These are phyloP conservation scores for Cephus sareptanus DNA, from an alignment of 2,888 invertebrate species.

Conservation along the genomic window DNA sequence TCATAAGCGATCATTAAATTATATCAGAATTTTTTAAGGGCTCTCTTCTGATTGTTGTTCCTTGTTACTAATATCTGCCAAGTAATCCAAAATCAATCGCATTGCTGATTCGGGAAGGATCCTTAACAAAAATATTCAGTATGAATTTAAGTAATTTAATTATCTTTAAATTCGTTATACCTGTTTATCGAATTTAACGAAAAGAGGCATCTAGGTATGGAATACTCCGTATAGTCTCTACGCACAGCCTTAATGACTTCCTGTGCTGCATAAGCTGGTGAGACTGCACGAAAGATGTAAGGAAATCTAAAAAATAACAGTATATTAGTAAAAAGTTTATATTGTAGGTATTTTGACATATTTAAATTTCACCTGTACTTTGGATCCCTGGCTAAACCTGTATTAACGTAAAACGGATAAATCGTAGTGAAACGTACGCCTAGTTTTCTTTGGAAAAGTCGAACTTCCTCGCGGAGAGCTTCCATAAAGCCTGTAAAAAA, in stretches of 20 bases:
- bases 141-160: neutral
- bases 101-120: constrained; percentile 43
- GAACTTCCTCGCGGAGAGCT: constrained; percentile 50
- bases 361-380: constrained; percentile 55
- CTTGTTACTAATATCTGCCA: constrained; percentile 27
- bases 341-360: neutral
- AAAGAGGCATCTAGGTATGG: constrained; percentile 52
- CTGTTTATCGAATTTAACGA: constrained; percentile 46
- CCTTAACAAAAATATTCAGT: constrained; percentile 26
- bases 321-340: neutral
- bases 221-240: constrained; percentile 51
- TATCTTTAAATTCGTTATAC: constrained; percentile 28
- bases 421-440: constrained; percentile 68
- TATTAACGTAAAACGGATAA: constrained; percentile 70
- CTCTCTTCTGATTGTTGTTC: neutral
- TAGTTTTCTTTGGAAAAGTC: constrained; percentile 28
- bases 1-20: neutral
- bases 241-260: constrained; percentile 51
- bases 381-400: constrained; percentile 63
- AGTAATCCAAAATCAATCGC: constrained; percentile 46
- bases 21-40: neutral
- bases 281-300: constrained; percentile 45
- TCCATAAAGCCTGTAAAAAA: constrained; percentile 51
- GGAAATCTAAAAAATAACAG: constrained; percentile 41
- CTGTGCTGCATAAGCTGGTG: constrained; percentile 45